Conservation (phyloP, 2,113 vertebrate genomes). For the Haemorhous mexicanus region DNA sequence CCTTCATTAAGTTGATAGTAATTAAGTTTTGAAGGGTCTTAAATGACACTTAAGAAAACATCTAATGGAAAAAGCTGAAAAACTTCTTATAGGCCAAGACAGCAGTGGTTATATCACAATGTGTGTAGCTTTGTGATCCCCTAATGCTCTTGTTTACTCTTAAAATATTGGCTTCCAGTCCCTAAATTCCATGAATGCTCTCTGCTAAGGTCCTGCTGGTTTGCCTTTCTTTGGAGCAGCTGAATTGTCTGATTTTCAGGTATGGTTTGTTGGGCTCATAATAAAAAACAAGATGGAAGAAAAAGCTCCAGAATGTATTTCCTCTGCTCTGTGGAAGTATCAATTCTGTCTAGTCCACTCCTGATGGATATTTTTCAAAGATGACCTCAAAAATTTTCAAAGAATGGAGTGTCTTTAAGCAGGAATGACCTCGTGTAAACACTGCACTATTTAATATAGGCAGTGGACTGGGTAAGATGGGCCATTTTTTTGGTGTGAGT, state of each 20-base stretch:
- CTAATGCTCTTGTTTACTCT: not conserved
- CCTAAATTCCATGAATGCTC: not conserved
- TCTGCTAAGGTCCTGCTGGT: not conserved
- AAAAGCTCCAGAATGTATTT: not conserved
- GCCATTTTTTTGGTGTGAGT: not conserved
- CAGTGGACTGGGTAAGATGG: not conserved
- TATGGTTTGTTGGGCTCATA: not conserved
- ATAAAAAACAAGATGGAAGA: not conserved
- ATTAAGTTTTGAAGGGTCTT: not conserved
- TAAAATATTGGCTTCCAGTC: not conserved
- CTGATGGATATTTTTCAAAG: not conserved
- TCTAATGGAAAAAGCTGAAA: not conserved
- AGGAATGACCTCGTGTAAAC: not conserved
- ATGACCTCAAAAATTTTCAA: not conserved
- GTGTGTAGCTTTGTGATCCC: rapidly evolving
- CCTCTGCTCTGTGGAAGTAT: not conserved
- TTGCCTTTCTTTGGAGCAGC: not conserved
- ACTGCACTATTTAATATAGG: not conserved
- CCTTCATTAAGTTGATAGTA: not conserved
- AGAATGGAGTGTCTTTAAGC: not conserved
- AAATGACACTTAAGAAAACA: not conserved
- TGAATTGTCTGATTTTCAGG: not conserved
- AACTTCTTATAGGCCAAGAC: not conserved
- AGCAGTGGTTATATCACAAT: not conserved
- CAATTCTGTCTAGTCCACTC: not conserved